phyloP scores from a whole-genome alignment of 2,888 invertebrate genomes.

The Thelaira solivaga region DNA sequence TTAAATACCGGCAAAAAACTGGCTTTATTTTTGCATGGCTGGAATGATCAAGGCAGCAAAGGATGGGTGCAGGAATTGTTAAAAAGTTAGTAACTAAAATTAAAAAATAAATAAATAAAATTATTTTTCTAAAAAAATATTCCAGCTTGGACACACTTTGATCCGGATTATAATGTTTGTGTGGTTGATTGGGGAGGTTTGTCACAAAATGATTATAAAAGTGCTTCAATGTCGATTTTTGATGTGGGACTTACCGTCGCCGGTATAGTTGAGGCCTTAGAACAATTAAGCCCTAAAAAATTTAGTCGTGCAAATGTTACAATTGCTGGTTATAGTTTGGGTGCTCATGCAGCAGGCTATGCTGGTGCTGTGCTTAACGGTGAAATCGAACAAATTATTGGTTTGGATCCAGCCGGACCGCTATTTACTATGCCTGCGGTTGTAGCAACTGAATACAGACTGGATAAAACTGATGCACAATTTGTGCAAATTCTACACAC shows the following conservation, averaged over 20 bases:
- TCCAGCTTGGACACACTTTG: constrained; percentile 73
- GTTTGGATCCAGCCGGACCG: constrained; percentile 76
- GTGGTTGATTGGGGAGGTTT: constrained; percentile 75
- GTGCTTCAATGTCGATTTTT: constrained; percentile 74
- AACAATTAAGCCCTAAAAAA: constrained; percentile 66
- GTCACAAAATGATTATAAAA: constrained; percentile 73
- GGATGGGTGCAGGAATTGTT: constrained; percentile 73
- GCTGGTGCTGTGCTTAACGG: constrained; percentile 72
- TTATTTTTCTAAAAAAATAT: background rate
- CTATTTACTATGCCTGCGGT: constrained; percentile 74
- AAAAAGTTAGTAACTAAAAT: constrained; percentile 66
- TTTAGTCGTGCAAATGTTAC: constrained; percentile 72
- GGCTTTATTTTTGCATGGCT: constrained; percentile 75
- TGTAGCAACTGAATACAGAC: constrained; percentile 70
- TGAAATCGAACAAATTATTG: constrained; percentile 75
- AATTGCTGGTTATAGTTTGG: constrained; percentile 75
- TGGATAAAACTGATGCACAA: constrained; percentile 73
- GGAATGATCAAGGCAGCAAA: constrained; percentile 75
- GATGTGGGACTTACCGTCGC: constrained; percentile 76
- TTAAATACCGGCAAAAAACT: constrained; percentile 69
- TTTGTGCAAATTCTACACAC: constrained; percentile 76
- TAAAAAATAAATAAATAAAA: background rate
- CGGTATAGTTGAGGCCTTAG: constrained; percentile 72
- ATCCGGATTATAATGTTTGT: constrained; percentile 72
- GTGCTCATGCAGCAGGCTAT: constrained; percentile 76